Percentiles rank a stretch among this genome's conserved stretches.
phyloP scores from a whole-genome alignment of 2,797 vertebrate species.

The Macroramphosus scolopax region DNA sequence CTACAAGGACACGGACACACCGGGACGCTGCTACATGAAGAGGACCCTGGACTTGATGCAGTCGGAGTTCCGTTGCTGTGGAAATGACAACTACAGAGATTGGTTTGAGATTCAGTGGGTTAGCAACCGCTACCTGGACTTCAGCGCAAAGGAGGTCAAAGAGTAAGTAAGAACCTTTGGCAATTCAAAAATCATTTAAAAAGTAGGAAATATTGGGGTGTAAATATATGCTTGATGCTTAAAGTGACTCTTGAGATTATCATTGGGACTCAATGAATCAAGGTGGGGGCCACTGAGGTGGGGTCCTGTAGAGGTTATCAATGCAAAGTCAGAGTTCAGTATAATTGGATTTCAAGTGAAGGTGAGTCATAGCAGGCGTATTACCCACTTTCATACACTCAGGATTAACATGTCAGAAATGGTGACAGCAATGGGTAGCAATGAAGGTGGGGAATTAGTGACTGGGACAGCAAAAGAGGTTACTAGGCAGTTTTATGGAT shows the following conservation, averaged over 20 bases:
- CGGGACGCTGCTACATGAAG: conserved; percentile 98
- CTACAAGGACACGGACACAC: conserved; percentile 97
- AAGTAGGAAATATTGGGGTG: neutral
- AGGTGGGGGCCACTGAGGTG: conserved; percentile 3
- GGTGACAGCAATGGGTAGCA: conserved; percentile 7
- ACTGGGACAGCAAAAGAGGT: conserved; percentile 9
- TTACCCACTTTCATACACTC: conserved; percentile 44
- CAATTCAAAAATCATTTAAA: neutral
- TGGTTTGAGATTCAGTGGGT: conserved; percentile 99
- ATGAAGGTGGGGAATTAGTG: neutral
- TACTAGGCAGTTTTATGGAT: conserved; percentile 50
- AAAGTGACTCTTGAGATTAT: neutral
- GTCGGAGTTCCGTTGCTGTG: conserved; percentile 97
- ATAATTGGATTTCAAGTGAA: conserved; percentile 57
- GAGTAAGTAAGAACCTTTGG: conserved; percentile 82
- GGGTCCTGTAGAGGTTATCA: conserved; percentile 1
- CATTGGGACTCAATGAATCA: conserved; percentile 7
- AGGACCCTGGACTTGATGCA: conserved; percentile 96
- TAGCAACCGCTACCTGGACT: conserved; percentile 98
- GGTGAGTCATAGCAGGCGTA: conserved; percentile 37
- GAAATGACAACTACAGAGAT: conserved; percentile 92
- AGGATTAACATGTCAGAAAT: conserved; percentile 45
- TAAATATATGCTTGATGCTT: neutral
- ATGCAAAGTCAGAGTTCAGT: conserved; percentile 26
- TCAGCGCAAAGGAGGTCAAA: conserved; percentile 95